Conservation (phyloP, 2,888 invertebrate species). For the Chamaedrilus cognettii region DNA sequence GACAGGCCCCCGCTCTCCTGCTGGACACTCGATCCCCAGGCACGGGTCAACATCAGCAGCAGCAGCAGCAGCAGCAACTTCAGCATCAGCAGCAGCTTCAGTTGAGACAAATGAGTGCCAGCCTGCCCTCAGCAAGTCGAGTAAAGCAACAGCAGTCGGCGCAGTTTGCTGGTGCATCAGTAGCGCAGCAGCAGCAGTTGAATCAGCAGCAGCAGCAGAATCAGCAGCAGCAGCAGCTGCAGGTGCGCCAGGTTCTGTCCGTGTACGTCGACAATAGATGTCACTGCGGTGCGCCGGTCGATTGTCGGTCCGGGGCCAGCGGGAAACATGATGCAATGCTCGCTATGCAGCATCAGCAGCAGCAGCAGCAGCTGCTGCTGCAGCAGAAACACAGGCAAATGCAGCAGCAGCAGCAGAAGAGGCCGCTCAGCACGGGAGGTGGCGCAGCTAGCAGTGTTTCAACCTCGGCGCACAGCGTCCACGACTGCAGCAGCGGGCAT, state of each 20-base stretch:
- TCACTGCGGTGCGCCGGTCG: conserved; percentile 14
- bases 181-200: neutral
- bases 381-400: conserved; percentile 2
- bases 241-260: conserved; percentile 22
- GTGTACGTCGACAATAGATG: conserved; percentile 25
- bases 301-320: neutral
- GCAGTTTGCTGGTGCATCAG: neutral
- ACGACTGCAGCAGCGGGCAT: neutral
- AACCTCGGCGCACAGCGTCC: neutral
- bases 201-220: conserved; percentile 8
- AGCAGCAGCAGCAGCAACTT: conserved; percentile 7
- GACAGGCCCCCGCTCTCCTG: neutral
- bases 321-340: neutral
- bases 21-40: neutral
- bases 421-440: conserved; percentile 1
- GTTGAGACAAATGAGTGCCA: neutral
- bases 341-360: conserved; percentile 9
- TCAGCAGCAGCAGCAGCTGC: conserved; percentile 10
- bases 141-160: neutral
- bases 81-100: conserved; percentile 4
- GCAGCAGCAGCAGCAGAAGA: neutral
- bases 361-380: conserved; percentile 11
- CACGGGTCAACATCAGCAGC: conserved; percentile 8
- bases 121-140: neutral
- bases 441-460: neutral